Conservation (phyloP, 2,113 vertebrate genomes). For the Psettodes erumei region DNA sequence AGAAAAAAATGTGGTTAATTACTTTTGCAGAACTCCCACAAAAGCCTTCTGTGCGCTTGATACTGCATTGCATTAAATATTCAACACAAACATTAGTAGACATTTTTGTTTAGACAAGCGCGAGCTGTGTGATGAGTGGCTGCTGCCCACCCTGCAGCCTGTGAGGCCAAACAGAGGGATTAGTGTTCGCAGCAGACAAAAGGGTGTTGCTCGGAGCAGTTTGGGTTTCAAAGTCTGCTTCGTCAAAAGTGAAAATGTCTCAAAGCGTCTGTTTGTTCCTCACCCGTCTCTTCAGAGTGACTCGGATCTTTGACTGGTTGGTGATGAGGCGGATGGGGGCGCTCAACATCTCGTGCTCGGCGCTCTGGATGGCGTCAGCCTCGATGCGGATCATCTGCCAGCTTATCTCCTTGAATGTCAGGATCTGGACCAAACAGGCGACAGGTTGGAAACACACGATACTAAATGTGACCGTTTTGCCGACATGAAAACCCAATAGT, state of each 20-base stretch:
- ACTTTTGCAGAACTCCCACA: slow-evolving; percentile 13
- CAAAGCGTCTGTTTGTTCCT: slow-evolving; percentile 47
- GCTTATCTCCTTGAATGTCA: slow-evolving; percentile 99
- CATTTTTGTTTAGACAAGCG: slow-evolving; percentile 14
- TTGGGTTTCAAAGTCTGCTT: neutral
- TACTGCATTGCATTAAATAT: slow-evolving; percentile 10
- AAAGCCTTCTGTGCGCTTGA: slow-evolving; percentile 1
- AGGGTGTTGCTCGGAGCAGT: neutral
- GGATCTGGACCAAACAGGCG: slow-evolving; percentile 81
- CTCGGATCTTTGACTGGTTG: slow-evolving; percentile 96
- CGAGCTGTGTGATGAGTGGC: slow-evolving; percentile 5
- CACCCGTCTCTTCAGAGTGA: slow-evolving; percentile 98
- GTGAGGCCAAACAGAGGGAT: slow-evolving; percentile 24
- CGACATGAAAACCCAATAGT: neutral
- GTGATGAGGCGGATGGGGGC: slow-evolving; percentile 98
- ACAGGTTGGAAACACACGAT: neutral
- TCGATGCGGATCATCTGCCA: slow-evolving; percentile 99
- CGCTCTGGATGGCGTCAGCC: slow-evolving; percentile 96
- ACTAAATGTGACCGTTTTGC: neutral
- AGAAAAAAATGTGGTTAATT: slow-evolving; percentile 15
- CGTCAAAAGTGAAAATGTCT: slow-evolving; percentile 3
- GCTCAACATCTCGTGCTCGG: slow-evolving; percentile 94
- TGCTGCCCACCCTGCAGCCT: slow-evolving; percentile 19
- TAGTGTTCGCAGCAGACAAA: slow-evolving; percentile 12
- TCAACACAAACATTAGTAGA: neutral